Conservation (phyloP, 2,888 invertebrate species). For the Spodoptera picta region DNA sequence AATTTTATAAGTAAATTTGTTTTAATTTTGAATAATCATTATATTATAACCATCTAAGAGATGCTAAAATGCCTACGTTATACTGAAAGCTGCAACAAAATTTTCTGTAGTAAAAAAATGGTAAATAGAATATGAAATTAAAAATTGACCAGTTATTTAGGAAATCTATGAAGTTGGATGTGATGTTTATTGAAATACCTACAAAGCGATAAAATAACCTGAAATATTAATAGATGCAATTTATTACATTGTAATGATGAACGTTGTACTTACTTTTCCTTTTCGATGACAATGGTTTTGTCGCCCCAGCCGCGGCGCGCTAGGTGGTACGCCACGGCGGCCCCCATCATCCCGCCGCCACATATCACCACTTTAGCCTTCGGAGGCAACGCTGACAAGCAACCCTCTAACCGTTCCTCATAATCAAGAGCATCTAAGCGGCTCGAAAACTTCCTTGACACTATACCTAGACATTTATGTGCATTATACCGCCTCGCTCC, state of each 20-base stretch:
- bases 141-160: too few species aligned
- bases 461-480: slow-evolving; percentile 50
- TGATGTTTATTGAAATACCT: too few species aligned
- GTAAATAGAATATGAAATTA: too few species aligned
- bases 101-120: too few species aligned
- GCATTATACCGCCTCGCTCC: slow-evolving; percentile 38
- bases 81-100: too few species aligned
- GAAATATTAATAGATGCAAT: neutral
- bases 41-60: too few species aligned
- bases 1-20: too few species aligned
- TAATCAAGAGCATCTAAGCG: slow-evolving; percentile 72
- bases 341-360: slow-evolving; percentile 97
- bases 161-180: too few species aligned
- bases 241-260: neutral
- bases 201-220: neutral
- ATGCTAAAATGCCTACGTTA: too few species aligned
- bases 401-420: slow-evolving; percentile 74
- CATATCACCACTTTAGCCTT: slow-evolving; percentile 94
- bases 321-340: slow-evolving; percentile 97
- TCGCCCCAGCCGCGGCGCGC: slow-evolving; percentile 94
- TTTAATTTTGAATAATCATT: too few species aligned
- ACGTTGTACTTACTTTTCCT: slow-evolving; percentile 90
- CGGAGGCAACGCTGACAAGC: slow-evolving; percentile 72
- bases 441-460: slow-evolving; percentile 63
- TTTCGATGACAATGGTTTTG: slow-evolving; percentile 95